A percentile compares a stretch with the other conserved stretches of the same genome.
phyloP scores from a whole-genome alignment of 2,797 vertebrate species.

The Novumbra hubbsi region DNA sequence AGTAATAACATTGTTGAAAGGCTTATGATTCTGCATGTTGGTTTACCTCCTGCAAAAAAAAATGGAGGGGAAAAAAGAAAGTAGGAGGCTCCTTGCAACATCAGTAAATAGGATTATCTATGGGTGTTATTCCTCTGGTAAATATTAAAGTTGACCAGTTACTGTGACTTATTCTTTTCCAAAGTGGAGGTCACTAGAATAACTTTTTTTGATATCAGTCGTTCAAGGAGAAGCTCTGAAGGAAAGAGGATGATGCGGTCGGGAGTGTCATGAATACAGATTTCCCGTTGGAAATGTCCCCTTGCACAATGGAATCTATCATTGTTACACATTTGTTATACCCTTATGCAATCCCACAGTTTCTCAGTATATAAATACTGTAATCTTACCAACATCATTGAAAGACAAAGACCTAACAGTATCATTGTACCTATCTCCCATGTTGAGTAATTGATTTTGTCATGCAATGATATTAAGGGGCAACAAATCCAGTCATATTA shows the following conservation, averaged over 20 bases:
- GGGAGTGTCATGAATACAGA: not conserved
- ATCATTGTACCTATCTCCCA: not conserved
- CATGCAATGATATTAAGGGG: not conserved
- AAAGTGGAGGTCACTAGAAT: not conserved
- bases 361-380: not conserved
- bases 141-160: slow-evolving; percentile 1
- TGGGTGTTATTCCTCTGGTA: not conserved
- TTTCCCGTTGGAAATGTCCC: not conserved
- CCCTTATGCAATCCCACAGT: not conserved
- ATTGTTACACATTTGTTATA: not conserved
- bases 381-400: not conserved
- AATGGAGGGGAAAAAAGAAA: not conserved
- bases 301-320: not conserved
- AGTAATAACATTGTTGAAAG: slow-evolving; percentile 9
- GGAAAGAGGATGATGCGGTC: not conserved
- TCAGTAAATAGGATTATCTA: slow-evolving; percentile 10
- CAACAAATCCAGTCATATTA: not conserved
- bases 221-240: not conserved
- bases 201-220: not conserved
- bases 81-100: not conserved
- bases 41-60: not conserved
- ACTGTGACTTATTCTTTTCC: slow-evolving; percentile 4
- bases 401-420: not conserved
- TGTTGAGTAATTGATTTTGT: not conserved
- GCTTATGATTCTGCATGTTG: not conserved